Evolutionary conservation across 2,113 vertebrate genomes (phyloP).

Genomic region (Chionomys nivalis): DNA sequence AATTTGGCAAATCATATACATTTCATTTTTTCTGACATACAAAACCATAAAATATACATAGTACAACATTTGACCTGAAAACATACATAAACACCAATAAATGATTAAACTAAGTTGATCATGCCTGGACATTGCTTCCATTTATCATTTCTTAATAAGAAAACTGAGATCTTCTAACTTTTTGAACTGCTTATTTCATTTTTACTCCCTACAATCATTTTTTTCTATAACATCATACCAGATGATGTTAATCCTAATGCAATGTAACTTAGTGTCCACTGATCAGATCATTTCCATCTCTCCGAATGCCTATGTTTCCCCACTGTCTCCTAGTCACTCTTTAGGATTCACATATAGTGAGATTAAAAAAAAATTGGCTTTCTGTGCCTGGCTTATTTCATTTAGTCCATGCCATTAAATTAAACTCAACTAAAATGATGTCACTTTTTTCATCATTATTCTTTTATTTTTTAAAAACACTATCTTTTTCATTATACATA

Average conservation of each 20-base stretch:
- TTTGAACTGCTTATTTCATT: background rate
- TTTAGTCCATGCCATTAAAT: background rate
- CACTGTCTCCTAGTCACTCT: background rate
- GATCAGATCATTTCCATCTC: background rate
- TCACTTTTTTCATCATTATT: background rate
- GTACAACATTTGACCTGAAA: no score
- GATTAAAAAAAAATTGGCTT: background rate
- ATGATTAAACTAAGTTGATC: background rate
- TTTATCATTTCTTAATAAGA: background rate
- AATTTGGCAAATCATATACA: background rate
- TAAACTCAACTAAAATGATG: background rate
- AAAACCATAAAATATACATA: background rate
- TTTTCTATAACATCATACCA: background rate
- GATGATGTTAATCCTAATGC: background rate
- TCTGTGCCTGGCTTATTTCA: background rate
- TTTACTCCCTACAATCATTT: no score
- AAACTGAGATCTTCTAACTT: background rate
- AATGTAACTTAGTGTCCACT: background rate
- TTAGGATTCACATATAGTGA: background rate
- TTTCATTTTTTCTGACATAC: background rate
- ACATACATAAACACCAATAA: background rate
- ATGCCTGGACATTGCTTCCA: background rate
- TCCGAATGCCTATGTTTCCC: background rate
- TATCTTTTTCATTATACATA: no score
- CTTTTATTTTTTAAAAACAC: background rate